phyloP scores from a whole-genome alignment of 2,888 invertebrate species.

The Cerceris ruficornis region DNA sequence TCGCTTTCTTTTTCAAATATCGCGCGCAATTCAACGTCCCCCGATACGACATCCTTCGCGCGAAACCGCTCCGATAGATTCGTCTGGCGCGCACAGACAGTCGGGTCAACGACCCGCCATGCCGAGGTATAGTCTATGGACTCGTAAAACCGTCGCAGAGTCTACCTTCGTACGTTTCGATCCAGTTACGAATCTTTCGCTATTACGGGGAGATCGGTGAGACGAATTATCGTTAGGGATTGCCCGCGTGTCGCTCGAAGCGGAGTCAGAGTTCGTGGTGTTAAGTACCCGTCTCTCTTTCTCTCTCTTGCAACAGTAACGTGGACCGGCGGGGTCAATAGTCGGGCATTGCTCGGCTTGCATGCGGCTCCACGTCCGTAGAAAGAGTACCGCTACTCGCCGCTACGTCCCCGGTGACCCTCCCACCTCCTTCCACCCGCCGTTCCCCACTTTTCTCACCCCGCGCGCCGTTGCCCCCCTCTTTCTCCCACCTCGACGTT shows the following conservation, averaged over 20 bases:
- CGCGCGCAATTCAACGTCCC: slow-evolving; percentile 13
- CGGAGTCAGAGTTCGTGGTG: slow-evolving; percentile 15
- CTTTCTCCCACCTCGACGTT: slow-evolving; percentile 50
- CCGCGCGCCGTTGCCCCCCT: slow-evolving; percentile 44
- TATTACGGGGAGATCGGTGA: too few relatives aligned
- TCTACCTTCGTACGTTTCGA: slow-evolving; percentile 39
- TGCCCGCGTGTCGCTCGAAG: neutral
- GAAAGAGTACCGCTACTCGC: slow-evolving; percentile 81
- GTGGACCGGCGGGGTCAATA: slow-evolving; percentile 77
- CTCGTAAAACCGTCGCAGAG: slow-evolving; percentile 53
- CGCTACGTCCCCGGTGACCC: slow-evolving; percentile 74
- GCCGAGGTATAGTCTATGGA: slow-evolving; percentile 9
- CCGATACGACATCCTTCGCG: slow-evolving; percentile 17
- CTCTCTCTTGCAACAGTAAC: slow-evolving; percentile 28
- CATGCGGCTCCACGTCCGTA: slow-evolving; percentile 72
- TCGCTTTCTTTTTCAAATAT: slow-evolving; percentile 67
- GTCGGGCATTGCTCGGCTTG: slow-evolving; percentile 77
- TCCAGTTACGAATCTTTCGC: slow-evolving; percentile 5
- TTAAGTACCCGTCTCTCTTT: neutral
- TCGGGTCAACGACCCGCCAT: slow-evolving; percentile 58
- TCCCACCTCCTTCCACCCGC: slow-evolving; percentile 56
- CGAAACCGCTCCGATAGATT: slow-evolving; percentile 39
- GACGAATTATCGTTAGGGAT: too few relatives aligned
- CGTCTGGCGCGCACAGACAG: slow-evolving; percentile 32
- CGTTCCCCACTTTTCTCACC: slow-evolving; percentile 34